These are phyloP conservation scores for Stictonetta naevosa DNA, from an alignment of 2,113 vertebrate genomes.

Conservation along the genomic window DNA sequence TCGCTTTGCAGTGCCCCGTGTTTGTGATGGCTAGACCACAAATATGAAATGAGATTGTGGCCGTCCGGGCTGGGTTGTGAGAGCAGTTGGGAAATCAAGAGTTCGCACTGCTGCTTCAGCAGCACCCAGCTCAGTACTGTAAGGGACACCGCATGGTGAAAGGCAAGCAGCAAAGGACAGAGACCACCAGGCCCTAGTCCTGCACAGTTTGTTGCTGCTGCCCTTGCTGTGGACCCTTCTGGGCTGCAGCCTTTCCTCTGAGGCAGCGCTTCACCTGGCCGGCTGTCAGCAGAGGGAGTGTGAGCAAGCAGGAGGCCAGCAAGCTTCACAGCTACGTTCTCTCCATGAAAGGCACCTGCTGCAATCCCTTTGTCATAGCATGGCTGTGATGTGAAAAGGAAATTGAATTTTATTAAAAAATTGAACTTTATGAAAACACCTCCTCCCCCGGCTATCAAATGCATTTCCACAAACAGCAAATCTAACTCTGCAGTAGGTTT, in stretches of 20 bases:
- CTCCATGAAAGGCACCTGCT: constrained; percentile 9
- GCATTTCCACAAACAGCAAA: constrained; percentile 64
- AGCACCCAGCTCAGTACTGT: background rate
- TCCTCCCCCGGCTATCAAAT: constrained; percentile 46
- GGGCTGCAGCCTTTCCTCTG: background rate
- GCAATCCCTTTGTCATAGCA: constrained; percentile 27
- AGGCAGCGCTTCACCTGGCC: background rate
- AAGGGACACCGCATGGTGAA: background rate
- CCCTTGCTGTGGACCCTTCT: background rate
- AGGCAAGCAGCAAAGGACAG: background rate
- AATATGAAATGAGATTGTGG: background rate
- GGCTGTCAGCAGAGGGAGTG: background rate
- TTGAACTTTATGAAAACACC: constrained; percentile 52
- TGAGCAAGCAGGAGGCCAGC: background rate
- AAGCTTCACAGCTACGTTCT: constrained; percentile 11
- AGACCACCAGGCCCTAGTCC: background rate
- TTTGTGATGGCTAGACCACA: accelerated
- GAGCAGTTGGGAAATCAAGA: background rate
- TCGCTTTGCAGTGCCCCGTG: background rate
- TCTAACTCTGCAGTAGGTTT: constrained; percentile 18
- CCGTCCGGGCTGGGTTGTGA: background rate
- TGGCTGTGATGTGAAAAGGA: constrained; percentile 28
- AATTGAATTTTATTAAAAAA: constrained; percentile 62
- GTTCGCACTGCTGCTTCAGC: background rate
- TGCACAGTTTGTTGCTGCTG: background rate